These are phyloP conservation scores for Asobara japonica DNA, from an alignment of 1,140 invertebrate genomes.

Conservation along the genomic window DNA sequence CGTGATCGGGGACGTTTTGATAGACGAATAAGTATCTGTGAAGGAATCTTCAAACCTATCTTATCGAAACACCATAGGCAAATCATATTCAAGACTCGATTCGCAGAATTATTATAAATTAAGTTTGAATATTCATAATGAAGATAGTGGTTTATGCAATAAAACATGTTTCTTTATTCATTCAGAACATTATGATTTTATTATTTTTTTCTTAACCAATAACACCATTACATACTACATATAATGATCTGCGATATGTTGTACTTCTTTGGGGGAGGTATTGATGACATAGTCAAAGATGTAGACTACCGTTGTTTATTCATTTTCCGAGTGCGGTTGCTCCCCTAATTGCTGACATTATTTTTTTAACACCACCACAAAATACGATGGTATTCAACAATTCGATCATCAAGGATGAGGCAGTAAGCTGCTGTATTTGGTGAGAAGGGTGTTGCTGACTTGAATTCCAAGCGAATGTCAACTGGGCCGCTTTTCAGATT, in stretches of 20 bases:
- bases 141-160: neutral
- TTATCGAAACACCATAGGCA: neutral
- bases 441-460: neutral
- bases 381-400: neutral
- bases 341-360: too few species aligned
- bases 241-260: too few species aligned
- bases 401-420: neutral
- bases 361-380: neutral
- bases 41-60: neutral
- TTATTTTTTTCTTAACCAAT: too few species aligned
- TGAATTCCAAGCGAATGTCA: neutral
- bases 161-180: neutral
- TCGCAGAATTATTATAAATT: neutral
- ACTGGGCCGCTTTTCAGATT: neutral
- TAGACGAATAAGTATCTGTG: neutral
- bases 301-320: neutral
- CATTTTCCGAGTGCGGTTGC: neutral
- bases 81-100: neutral
- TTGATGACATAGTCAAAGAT: neutral
- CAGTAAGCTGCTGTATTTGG: neutral
- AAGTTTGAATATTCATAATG: too few species aligned
- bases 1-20: neutral
- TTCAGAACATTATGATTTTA: too few species aligned
- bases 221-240: too few species aligned
- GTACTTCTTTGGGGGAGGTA: too few species aligned